phyloP scores from a whole-genome alignment of 1,140 invertebrate species.

The Drosophila setifemur region DNA sequence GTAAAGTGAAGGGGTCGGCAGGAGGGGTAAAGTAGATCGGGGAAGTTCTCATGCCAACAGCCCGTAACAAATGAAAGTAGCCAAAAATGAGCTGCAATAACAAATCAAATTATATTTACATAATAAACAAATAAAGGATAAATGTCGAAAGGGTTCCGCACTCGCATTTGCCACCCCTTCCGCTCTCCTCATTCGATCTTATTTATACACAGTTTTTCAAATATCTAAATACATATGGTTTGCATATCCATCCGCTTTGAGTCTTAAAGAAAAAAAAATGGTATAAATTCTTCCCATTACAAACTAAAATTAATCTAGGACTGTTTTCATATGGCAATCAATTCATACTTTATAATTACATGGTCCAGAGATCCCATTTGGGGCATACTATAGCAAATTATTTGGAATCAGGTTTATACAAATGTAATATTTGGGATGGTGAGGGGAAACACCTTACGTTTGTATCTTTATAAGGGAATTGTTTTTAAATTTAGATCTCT shows the following conservation, averaged over 20 bases:
- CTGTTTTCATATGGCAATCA: slow-evolving; percentile 15
- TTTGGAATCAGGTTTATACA: neutral
- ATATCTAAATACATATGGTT: slow-evolving; percentile 24
- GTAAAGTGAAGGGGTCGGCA: too few species aligned
- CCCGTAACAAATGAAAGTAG: slow-evolving; percentile 50
- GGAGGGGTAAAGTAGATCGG: too few species aligned
- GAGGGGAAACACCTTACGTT: neutral
- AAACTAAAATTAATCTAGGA: slow-evolving; percentile 20
- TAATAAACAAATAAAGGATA: slow-evolving; percentile 60
- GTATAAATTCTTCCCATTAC: neutral
- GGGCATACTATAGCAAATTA: neutral
- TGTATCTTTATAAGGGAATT: too few species aligned
- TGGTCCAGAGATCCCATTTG: neutral
- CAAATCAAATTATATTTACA: slow-evolving; percentile 77
- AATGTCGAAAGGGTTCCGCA: slow-evolving; percentile 12
- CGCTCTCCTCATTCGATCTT: neutral
- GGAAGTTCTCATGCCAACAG: slow-evolving; percentile 57
- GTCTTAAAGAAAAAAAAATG: neutral
- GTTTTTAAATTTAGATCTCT: too few species aligned
- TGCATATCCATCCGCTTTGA: slow-evolving; percentile 1
- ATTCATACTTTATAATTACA: neutral
- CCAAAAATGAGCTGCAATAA: slow-evolving; percentile 55
- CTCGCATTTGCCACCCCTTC: neutral
- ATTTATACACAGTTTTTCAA: slow-evolving; percentile 2
- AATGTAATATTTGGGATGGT: neutral